Base-by-base conservation (phyloP, 2,113 vertebrate species). In the Fulica atra region DNA sequence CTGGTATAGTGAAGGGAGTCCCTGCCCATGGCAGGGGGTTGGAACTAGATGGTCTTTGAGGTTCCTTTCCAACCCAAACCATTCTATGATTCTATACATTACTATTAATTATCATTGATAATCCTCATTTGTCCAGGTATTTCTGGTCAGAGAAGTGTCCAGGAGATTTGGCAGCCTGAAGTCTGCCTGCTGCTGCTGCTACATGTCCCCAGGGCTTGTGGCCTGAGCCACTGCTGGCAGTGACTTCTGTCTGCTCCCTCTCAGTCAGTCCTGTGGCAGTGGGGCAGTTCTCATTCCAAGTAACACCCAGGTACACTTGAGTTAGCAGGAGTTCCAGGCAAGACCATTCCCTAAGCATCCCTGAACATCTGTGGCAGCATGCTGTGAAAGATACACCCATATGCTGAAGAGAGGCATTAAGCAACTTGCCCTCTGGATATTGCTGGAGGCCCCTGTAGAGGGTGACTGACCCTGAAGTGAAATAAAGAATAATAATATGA, bases 191-290 rank as follows among this genome's bases (percentile, higher is more conserved):
- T 69, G 31, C 51, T 9, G 14, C 66, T 50, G 6, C 42, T 33
- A 11, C 10, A 2, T 48, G 85, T 96, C 12, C 28, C 72, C 0
- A 0, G 10, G 21, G 21, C 21, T n/a, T 0, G 2, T 88, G 36
- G 48, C 25, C n/a, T 78, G n/a, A 82, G 64, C 19, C 2, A 2
- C 35, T 0, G 2, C 17, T 25, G 20, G 29, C 38, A 44, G 54
- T 7, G 8, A 28, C 13, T 87, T 70, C 53, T 82, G 15, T 11
- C 36, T 48, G 50, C 40, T 54, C 28, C n/a, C 35, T 48, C 7
- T 57, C 2, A 5, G 53, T 44, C 33, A 29, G 35, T 57, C 54
- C 56, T 35, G 13, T 11, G 40, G 63, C 54, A 77, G 24, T 5
- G 4, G 15, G 14, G n/a, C 21, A 63, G 25, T 44, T 57, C 42